Percentiles rank a stretch among this genome's conserved stretches.
Conservation (phyloP, 2,888 invertebrate species). For the Steinernema carpocapsae region DNA sequence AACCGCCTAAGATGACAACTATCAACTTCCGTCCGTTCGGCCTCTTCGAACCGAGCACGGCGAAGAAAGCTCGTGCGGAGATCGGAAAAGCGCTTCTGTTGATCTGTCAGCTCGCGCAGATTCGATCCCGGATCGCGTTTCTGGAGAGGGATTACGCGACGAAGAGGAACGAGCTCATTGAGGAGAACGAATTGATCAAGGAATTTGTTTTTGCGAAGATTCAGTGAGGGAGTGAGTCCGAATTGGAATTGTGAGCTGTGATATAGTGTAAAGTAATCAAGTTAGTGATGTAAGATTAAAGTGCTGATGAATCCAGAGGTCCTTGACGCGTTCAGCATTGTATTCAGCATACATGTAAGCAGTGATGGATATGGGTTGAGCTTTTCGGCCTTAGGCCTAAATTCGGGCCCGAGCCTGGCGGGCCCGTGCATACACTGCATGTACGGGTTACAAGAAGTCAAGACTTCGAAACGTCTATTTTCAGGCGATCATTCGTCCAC, state of each 20-base stretch:
- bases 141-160: constrained; percentile 31
- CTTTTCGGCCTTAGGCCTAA: no score
- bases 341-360: no score
- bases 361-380: no score
- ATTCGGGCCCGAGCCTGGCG: no score
- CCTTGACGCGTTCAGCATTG: no score
- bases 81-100: constrained; percentile 41
- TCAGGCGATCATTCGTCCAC: no score
- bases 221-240: not conserved
- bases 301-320: no score
- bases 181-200: not conserved
- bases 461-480: no score
- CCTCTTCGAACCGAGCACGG: constrained; percentile 47
- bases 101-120: constrained; percentile 43
- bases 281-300: no score
- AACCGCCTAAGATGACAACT: not conserved
- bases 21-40: constrained; percentile 46
- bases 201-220: not conserved
- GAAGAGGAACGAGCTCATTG: not conserved
- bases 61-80: constrained; percentile 44
- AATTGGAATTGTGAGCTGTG: not conserved
- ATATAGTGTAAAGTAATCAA: not conserved
- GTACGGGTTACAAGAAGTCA: no score
- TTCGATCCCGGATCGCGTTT: constrained; percentile 36
- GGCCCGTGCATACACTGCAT: no score